These are phyloP conservation scores for Octomys mimax DNA, from an alignment of 2,797 vertebrate species.

Conservation along the genomic window DNA sequence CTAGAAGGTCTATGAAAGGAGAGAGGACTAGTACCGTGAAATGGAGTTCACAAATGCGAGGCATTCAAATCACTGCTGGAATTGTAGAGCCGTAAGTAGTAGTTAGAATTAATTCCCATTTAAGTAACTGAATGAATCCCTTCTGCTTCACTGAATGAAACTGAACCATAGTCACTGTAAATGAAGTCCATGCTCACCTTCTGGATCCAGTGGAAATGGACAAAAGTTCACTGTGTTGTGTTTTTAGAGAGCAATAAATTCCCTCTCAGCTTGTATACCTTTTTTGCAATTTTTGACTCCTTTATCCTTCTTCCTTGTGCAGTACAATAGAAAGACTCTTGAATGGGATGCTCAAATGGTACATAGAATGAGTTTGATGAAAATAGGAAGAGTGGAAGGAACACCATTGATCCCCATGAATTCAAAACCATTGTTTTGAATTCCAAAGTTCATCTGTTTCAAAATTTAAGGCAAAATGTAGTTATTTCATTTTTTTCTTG, in stretches of 20 bases:
- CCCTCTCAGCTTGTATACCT: not conserved
- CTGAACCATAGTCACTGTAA: slow-evolving; percentile 13
- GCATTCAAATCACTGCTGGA: slow-evolving; percentile 56
- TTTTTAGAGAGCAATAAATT: slow-evolving; percentile 34
- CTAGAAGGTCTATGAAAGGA: slow-evolving; percentile 42
- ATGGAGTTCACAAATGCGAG: slow-evolving; percentile 63
- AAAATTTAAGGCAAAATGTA: slow-evolving; percentile 28
- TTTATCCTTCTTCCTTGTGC: slow-evolving; percentile 6
- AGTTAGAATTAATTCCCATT: slow-evolving; percentile 55
- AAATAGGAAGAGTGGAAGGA: slow-evolving; percentile 43
- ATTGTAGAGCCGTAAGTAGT: slow-evolving; percentile 5
- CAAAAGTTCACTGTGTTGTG: slow-evolving; percentile 1
- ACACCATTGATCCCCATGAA: not conserved
- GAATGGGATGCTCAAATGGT: not conserved
- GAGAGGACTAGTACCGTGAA: not conserved
- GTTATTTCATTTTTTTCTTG: not conserved
- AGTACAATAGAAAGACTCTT: slow-evolving; percentile 12
- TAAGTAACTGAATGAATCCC: slow-evolving; percentile 67
- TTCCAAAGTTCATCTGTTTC: slow-evolving; percentile 18
- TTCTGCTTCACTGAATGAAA: slow-evolving; percentile 57
- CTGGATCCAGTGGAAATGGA: not conserved
- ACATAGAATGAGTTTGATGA: not conserved
- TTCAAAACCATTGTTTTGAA: slow-evolving; percentile 38
- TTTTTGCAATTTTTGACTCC: not conserved
- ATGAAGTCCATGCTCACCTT: not conserved